A percentile compares a stretch with the other conserved stretches of the same genome.
These are phyloP conservation scores for Synergus japonicus DNA, from an alignment of 2,888 invertebrate species.

Conservation along the genomic window DNA sequence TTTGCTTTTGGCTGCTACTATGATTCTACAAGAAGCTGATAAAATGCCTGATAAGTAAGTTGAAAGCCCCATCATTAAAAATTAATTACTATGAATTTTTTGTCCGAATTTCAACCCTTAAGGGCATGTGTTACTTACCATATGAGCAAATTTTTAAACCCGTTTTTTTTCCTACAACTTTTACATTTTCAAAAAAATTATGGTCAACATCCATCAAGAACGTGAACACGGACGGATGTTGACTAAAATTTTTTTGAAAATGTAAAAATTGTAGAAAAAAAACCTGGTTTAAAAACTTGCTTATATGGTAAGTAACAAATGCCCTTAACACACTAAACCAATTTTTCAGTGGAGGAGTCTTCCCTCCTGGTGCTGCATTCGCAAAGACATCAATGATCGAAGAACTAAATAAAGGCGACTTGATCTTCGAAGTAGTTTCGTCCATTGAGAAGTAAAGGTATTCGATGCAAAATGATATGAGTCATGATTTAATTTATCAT, in stretches of 20 bases:
- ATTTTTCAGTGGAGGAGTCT: constrained; percentile 88
- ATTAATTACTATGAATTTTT: neutral
- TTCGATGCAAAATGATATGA: neutral
- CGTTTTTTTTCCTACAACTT: no score
- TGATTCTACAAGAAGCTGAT: constrained; percentile 85
- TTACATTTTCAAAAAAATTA: no score
- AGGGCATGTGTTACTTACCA: no score
- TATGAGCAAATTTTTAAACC: no score
- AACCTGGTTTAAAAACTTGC: no score
- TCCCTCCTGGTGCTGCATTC: constrained; percentile 92
- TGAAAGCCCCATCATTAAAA: neutral
- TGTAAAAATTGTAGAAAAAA: no score
- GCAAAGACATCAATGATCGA: constrained; percentile 87
- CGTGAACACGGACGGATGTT: no score
- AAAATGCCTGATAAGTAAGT: constrained; percentile 87
- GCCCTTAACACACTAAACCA: constrained; percentile 22
- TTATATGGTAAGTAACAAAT: no score
- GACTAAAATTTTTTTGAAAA: no score
- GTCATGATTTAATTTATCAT: neutral
- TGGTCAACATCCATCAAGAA: no score
- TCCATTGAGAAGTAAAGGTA: constrained; percentile 49
- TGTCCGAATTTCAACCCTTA: neutral
- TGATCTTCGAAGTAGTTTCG: constrained; percentile 83
- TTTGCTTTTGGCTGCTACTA: constrained; percentile 86
- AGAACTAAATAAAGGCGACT: constrained; percentile 84